phyloP scores from a whole-genome alignment of 2,888 invertebrate genomes.

The Acrocyrtus sp. region DNA sequence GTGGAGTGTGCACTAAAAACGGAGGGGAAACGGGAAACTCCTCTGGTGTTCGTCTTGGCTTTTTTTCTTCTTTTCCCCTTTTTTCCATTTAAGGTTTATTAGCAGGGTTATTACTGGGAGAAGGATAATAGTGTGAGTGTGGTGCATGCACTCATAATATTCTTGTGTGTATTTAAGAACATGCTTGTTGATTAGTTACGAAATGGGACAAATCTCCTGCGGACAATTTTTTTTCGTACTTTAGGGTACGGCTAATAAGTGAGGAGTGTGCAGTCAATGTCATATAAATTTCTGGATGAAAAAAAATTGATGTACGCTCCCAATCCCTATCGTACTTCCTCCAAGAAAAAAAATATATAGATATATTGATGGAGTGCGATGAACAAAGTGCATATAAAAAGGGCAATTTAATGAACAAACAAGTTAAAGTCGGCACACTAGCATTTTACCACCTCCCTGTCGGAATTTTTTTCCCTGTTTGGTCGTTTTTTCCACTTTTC shows the following conservation, averaged over 20 bases:
- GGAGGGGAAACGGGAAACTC: conserved; percentile 24
- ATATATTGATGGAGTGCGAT: conserved; percentile 22
- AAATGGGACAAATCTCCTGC: conserved; percentile 58
- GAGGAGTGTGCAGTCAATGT: no score
- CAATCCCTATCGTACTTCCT: no score
- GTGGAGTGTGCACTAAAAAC: no score
- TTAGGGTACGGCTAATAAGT: no score
- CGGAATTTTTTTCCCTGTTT: conserved; percentile 31
- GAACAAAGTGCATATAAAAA: conserved; percentile 29
- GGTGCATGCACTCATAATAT: conserved; percentile 15
- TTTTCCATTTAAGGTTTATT: conserved; percentile 51
- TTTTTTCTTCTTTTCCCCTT: conserved; percentile 32
- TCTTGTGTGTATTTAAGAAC: conserved; percentile 47
- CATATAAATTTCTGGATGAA: no score
- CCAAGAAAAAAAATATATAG: no score
- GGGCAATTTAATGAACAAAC: conserved; percentile 45
- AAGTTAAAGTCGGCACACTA: conserved; percentile 17
- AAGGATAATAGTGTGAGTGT: conserved; percentile 46
- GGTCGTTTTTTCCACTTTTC: conserved; percentile 16
- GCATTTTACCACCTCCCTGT: background rate
- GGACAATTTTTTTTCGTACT: conserved; percentile 53
- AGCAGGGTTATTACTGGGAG: conserved; percentile 43
- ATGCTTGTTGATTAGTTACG: conserved; percentile 56
- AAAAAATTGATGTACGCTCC: no score
- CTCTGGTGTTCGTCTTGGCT: conserved; percentile 21